A percentile compares a stretch with the other conserved stretches of the same genome.
Evolutionary conservation across 2,888 invertebrate species (phyloP).

Genomic region (Trichogramma evanescens): DNA sequence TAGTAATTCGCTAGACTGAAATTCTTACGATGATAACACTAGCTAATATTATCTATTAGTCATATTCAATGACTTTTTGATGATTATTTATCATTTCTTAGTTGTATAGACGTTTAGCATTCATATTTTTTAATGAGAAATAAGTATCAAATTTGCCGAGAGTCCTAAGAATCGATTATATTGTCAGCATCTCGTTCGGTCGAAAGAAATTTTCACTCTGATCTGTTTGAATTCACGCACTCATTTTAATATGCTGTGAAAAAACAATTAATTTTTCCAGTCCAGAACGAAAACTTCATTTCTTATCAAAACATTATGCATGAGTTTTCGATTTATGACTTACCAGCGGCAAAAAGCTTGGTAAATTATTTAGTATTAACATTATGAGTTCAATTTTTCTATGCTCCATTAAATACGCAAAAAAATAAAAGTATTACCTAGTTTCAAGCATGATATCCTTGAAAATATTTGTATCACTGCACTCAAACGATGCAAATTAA

Average conservation of each 20-base stretch:
- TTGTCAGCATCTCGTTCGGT: conserved; percentile 15
- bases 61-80: conserved; percentile 1
- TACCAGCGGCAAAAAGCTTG: conserved; percentile 17
- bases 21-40: conserved; percentile 4
- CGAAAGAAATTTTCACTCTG: conserved; percentile 4
- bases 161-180: conserved; percentile 13
- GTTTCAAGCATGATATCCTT: neutral
- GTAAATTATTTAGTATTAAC: neutral
- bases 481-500: neutral
- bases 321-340: conserved; percentile 10
- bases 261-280: no score
- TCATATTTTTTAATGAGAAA: conserved; percentile 12
- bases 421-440: neutral
- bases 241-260: no score
- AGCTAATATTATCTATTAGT: conserved; percentile 5
- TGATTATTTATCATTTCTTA: conserved; percentile 7
- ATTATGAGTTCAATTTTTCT: neutral
- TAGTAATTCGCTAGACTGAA: conserved; percentile 5
- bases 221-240: neutral
- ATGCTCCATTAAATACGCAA: neutral
- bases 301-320: conserved; percentile 10
- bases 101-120: conserved; percentile 9
- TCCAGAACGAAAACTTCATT: neutral
- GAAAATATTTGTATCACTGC: neutral
- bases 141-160: conserved; percentile 18